Evolutionary conservation across 2,113 vertebrate species (phyloP), one percentile per base, ranked within the genome.

Genomic region (Tauraco erythrolophus): DNA sequence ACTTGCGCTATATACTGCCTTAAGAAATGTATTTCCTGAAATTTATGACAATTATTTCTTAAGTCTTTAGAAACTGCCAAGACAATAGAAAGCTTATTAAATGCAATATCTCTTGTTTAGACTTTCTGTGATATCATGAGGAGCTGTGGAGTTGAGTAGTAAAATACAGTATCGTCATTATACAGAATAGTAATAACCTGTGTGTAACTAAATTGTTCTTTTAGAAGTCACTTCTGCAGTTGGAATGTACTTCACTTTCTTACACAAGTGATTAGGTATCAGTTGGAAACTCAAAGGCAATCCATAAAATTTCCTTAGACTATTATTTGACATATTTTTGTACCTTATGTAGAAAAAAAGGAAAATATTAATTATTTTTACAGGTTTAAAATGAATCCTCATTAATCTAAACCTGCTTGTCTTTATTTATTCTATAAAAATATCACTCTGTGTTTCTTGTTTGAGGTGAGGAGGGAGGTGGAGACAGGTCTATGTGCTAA

Each of bases 241-340:
- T 88, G 16, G 24, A 58, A 37, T 9, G 5, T 39, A 9, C 31
- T 56, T 72, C 24, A 35, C 1, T 54, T 72, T 85, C 31, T 45
- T 8, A 8, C 14, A 19, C 46, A 9, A 76, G 1, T 15, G 12
- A 33, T 57, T 46, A 48, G 17, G 3, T 21, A 68, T 28, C 16
- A 50, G 6, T 46, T 58, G 39, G 27, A 88, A 88, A 72, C 18
- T 54, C 14, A 37, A 61, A 79, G 25, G 10, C 14, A 93, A 41
- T 2, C 1, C 37, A 45, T 79, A 72, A 65, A 33, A 85, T 51
- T 48, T 39, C 31, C 7, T 64, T 50, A 0, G 0, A 19, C 7
- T 39, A 54, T 28, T 39, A 37, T 61, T 65, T 19, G 21, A 72
- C 2, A 0, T 19, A 6, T 39, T 46, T 93, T 74, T 31, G 11